These are phyloP conservation scores for Lineus longissimus DNA, from an alignment of 1,140 invertebrate genomes.

Conservation along the genomic window DNA sequence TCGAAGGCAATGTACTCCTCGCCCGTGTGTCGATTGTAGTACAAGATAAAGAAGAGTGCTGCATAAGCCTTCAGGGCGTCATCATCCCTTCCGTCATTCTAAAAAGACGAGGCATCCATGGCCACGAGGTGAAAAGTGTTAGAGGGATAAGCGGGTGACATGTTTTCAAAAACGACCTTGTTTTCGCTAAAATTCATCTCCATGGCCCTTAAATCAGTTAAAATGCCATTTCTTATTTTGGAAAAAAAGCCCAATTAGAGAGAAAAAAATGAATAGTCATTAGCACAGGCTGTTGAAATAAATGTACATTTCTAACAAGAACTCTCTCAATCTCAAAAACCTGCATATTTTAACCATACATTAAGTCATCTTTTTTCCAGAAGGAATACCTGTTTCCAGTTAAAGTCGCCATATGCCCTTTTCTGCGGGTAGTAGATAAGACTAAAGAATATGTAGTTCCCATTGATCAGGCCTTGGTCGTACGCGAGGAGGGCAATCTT, in stretches of 20 bases:
- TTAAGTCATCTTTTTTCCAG: too few relatives aligned
- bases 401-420: conserved; percentile 22
- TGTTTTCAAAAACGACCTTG: neutral
- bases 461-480: conserved; percentile 16
- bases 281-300: too few relatives aligned
- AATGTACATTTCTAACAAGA: too few relatives aligned
- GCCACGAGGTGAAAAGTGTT: neutral
- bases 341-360: too few relatives aligned
- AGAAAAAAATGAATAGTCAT: too few relatives aligned
- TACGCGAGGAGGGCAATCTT: conserved; percentile 15
- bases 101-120: neutral
- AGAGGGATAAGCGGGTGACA: neutral
- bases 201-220: too few relatives aligned
- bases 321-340: too few relatives aligned
- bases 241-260: too few relatives aligned
- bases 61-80: conserved; percentile 13
- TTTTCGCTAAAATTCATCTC: too few relatives aligned
- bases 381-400: conserved; percentile 26
- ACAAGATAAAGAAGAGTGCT: conserved; percentile 18
- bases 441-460: conserved; percentile 20
- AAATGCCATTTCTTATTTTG: too few relatives aligned
- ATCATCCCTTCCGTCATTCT: conserved; percentile 16
- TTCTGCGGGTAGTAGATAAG: conserved; percentile 19
- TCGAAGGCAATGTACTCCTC: conserved; percentile 15
- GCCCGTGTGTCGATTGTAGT: conserved; percentile 18